phyloP scores from a whole-genome alignment of 2,888 invertebrate species.

The Thalpophila matura region DNA sequence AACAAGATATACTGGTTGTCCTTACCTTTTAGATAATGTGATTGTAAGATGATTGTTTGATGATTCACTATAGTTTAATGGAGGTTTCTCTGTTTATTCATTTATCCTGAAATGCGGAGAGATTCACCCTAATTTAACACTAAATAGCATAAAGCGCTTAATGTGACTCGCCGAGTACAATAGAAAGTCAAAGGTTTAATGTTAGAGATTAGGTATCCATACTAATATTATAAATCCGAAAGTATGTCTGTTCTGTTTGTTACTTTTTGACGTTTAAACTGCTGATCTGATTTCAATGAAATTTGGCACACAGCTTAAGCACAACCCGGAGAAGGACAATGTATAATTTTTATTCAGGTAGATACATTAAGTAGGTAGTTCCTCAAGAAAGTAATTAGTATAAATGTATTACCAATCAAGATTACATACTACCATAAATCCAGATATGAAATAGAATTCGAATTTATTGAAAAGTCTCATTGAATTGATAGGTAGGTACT shows the following conservation, averaged over 20 bases:
- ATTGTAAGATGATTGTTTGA: background rate
- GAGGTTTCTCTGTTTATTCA: conserved; percentile 5
- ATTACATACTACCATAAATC: background rate
- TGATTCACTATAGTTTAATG: background rate
- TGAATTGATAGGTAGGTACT: background rate
- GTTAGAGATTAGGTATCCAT: conserved; percentile 3
- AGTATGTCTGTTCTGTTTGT: background rate
- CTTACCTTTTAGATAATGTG: too few species aligned
- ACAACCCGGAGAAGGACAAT: background rate
- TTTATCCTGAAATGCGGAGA: conserved; percentile 2
- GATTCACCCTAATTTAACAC: conserved; percentile 7
- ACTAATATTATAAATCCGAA: background rate
- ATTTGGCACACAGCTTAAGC: too few species aligned
- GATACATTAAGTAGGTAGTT: too few species aligned
- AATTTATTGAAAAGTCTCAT: background rate
- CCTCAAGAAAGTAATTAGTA: background rate
- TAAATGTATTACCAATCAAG: background rate
- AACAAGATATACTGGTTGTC: background rate
- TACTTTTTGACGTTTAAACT: background rate
- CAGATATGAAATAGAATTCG: background rate
- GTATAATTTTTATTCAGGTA: too few species aligned
- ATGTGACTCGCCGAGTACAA: conserved; percentile 9
- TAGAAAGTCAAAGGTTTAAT: conserved; percentile 13
- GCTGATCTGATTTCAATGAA: background rate
- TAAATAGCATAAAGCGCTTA: background rate